Evolutionary conservation across 2,113 vertebrate genomes (phyloP).

Genomic region (Gambusia holbrooki): DNA sequence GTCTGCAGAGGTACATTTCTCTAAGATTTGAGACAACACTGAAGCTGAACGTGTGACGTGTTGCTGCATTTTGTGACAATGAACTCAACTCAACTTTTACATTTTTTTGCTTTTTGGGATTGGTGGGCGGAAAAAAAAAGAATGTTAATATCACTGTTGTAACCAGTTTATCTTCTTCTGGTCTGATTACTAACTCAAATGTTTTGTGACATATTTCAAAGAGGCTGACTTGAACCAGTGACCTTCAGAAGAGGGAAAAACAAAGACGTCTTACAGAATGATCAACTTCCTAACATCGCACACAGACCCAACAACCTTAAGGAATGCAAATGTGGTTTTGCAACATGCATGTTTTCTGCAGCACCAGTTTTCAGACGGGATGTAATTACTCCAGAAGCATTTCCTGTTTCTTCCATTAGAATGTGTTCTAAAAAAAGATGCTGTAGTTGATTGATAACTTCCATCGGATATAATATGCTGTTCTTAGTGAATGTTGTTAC

Average conservation of each 20-base stretch:
- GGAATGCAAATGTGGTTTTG: background rate
- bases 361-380: background rate
- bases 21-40: background rate
- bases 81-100: no score
- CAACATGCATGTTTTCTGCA: background rate
- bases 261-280: background rate
- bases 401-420: background rate
- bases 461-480: no score
- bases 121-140: rapidly evolving
- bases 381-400: slow-evolving; percentile 1
- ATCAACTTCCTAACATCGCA: background rate
- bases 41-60: no score
- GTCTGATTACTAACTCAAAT: background rate
- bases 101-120: background rate
- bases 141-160: background rate
- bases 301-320: background rate
- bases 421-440: background rate
- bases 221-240: background rate
- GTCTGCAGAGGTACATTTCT: background rate
- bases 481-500: no score
- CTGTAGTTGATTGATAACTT: no score
- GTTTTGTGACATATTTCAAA: background rate
- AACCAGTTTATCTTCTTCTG: background rate
- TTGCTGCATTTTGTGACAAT: no score
- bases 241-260: background rate